These are phyloP conservation scores for Acronicta alni DNA, from an alignment of 2,888 invertebrate genomes.

Conservation along the genomic window DNA sequence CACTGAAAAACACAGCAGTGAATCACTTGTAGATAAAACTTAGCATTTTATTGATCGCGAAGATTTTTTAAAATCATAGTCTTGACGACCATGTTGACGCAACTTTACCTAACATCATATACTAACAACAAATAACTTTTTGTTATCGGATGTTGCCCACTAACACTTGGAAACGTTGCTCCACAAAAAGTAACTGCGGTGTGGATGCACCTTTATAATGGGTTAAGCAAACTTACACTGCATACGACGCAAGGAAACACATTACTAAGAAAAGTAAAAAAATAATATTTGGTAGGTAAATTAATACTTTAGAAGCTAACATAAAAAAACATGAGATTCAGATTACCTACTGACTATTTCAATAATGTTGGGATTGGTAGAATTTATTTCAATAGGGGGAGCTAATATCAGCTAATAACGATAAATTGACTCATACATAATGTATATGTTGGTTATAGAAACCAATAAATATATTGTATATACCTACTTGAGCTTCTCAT, in stretches of 20 bases:
- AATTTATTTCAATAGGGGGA: conserved; percentile 40
- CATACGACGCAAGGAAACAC: not conserved
- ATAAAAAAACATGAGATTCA: conserved; percentile 30
- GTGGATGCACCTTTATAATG: too few relatives aligned
- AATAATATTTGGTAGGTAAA: not conserved
- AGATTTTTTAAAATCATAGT: not conserved
- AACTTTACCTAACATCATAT: too few relatives aligned
- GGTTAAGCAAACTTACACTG: too few relatives aligned
- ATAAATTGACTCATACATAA: conserved; percentile 50
- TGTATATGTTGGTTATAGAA: conserved; percentile 40
- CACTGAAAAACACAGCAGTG: conserved; percentile 8
- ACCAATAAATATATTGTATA: conserved; percentile 32
- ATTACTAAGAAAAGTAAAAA: too few relatives aligned
- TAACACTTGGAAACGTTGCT: too few relatives aligned
- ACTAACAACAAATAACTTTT: too few relatives aligned
- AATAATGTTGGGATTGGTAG: conserved; percentile 18
- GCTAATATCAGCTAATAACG: conserved; percentile 32
- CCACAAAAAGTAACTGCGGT: too few relatives aligned
- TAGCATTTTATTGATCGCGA: too few relatives aligned
- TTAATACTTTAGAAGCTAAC: conserved; percentile 1
- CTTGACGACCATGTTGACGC: too few relatives aligned
- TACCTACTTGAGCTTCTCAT: conserved; percentile 17
- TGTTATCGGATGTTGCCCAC: too few relatives aligned
- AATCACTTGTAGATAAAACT: not conserved
- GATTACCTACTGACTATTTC: not conserved